Conservation (phyloP, 2,113 vertebrate species). For the Hyla sarda region DNA sequence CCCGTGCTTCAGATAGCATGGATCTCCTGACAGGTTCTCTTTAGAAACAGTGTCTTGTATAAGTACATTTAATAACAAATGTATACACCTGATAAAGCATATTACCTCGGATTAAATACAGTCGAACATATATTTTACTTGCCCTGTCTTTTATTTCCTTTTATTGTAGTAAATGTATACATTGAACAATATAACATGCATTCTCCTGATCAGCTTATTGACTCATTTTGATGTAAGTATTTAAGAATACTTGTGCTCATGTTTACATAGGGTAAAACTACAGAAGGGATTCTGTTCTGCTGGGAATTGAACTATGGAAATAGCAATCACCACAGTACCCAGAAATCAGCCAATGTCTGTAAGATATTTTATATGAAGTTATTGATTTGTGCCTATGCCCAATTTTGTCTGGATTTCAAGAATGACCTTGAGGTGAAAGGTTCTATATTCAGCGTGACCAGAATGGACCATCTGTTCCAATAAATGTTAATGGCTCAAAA, state of each 20-base stretch:
- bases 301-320: constrained; percentile 40
- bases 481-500: constrained; percentile 45
- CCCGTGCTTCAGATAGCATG: too few species aligned
- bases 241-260: neutral
- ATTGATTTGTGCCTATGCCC: constrained; percentile 44
- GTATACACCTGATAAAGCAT: too few species aligned
- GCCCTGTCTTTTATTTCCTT: neutral
- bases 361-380: constrained; percentile 41
- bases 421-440: constrained; percentile 58
- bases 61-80: neutral
- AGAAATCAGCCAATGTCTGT: neutral
- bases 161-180: neutral
- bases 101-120: too few species aligned
- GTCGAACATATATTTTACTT: too few species aligned
- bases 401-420: constrained; percentile 42
- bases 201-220: neutral
- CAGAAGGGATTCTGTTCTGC: neutral
- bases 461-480: constrained; percentile 52
- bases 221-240: neutral
- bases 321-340: neutral
- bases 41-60: neutral
- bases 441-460: constrained; percentile 34
- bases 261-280: neutral
- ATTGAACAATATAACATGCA: neutral
- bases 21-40: neutral